These are phyloP conservation scores for Zapornia atra DNA, from an alignment of 2,113 vertebrate species.

Conservation along the genomic window DNA sequence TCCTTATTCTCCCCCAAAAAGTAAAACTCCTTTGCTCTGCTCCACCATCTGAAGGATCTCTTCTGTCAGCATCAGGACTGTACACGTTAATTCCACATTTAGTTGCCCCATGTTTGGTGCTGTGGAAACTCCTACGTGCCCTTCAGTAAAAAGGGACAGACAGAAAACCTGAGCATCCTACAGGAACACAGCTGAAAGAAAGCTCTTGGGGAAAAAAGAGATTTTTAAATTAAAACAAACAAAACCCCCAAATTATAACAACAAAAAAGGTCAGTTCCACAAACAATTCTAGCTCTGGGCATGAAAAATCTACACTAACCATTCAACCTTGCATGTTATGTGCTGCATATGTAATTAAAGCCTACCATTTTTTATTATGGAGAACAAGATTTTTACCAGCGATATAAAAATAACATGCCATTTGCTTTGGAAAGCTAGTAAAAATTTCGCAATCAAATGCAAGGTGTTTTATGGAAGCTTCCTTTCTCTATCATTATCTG, in stretches of 20 bases:
- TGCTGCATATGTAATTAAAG: conserved; percentile 10
- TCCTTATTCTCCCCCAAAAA: not conserved
- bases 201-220: not conserved
- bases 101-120: not conserved
- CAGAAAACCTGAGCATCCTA: not conserved
- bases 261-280: not conserved
- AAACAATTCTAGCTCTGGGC: rapidly evolving
- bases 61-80: not conserved
- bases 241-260: not conserved
- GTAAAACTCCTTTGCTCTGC: not conserved
- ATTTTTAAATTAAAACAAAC: not conserved
- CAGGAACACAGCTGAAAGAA: not conserved
- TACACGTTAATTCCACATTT: not conserved
- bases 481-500: not conserved
- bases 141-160: not conserved
- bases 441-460: not conserved
- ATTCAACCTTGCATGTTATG: not conserved
- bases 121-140: rapidly evolving
- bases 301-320: not conserved
- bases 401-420: conserved; percentile 10
- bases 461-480: conserved; percentile 26
- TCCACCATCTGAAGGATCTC: not conserved
- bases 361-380: not conserved
- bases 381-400: conserved; percentile 32
- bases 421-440: not conserved